Evolutionary conservation across 37 sponge, comb jelly and placozoan species (phyloP), one percentile per base, ranked within the genome.

Genomic region (Spongilla lacustris): DNA sequence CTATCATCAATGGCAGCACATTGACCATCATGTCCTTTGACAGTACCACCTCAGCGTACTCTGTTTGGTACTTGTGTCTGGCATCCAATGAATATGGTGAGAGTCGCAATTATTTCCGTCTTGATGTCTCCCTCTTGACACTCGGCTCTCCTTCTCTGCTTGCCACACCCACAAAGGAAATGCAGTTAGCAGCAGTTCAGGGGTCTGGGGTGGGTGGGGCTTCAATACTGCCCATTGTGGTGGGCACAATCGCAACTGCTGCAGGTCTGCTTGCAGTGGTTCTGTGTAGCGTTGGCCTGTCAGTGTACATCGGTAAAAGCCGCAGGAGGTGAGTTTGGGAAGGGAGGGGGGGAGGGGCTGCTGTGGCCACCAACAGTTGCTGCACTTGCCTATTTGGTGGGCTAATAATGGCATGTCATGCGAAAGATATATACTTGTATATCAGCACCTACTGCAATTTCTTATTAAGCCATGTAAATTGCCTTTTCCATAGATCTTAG

Each of bases 71-170:
- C 22, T 3, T 66, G 32, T 80, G 80, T 29, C n/a, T 66, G 67
- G 80, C 80, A 11, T 32, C 27, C 2, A 80, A 80, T 28, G 11
- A 69, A 4, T 80, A 66, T 24, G 80, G 80, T 0, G 25, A 66
- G 2, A 67, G 80, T 66, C 19, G 66, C 22, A 69, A 80, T 2
- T 66, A 80, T 19, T 80, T 58, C 19, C 58, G 58, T 17, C 58
- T 58, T 10, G 58, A 58, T 17, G 21, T 58, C 11, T 58, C 58
- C 58, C 58, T 17, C 14, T 58, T 17, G 14, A 13, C 58, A 6
- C 58, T 58, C 19, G 58, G 4, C 58, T 13, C 19, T 17, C 21
- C 58, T 17, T 17, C 21, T 17, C 58, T 17, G 0, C 21, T 17
- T 58, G 14, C 58, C 58, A 58, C 58, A 17, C 58, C 58, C 58